A percentile compares a stretch with the other conserved stretches of the same genome.
phyloP scores from a whole-genome alignment of 2,113 vertebrate species.

The Orthochromis malagaraziensis region DNA sequence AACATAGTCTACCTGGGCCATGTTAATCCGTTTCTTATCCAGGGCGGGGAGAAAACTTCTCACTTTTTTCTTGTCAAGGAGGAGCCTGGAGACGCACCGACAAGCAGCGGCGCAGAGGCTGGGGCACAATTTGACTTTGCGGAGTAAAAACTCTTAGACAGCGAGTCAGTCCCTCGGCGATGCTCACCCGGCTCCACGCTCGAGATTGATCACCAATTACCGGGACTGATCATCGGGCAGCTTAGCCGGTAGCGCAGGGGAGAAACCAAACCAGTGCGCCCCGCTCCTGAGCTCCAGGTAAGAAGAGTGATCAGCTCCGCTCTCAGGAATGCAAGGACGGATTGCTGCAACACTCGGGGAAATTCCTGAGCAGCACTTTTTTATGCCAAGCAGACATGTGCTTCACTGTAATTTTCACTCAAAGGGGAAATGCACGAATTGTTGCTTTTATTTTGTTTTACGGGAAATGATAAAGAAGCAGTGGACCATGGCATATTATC shows the following conservation, averaged over 20 bases:
- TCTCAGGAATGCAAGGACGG: constrained; percentile 64
- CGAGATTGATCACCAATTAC: constrained; percentile 31
- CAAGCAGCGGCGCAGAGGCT: constrained; percentile 38
- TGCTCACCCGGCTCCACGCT: constrained; percentile 17
- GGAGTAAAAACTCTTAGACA: not conserved
- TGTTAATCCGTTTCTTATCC: constrained; percentile 24
- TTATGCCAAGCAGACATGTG: constrained; percentile 38
- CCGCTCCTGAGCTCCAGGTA: constrained; percentile 57
- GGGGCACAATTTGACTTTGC: not conserved
- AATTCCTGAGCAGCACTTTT: constrained; percentile 60
- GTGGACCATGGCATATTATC: not conserved
- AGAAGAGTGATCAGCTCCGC: constrained; percentile 20
- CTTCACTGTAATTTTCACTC: constrained; percentile 7
- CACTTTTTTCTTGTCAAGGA: constrained; percentile 46
- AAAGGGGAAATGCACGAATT: not conserved
- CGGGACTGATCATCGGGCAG: constrained; percentile 2
- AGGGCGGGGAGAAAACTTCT: constrained; percentile 58
- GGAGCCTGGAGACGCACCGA: constrained; percentile 56
- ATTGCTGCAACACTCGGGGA: constrained; percentile 64
- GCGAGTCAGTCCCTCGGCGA: constrained; percentile 18
- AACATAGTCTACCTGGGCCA: constrained; percentile 55
- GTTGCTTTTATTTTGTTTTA: not conserved
- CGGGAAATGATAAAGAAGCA: not conserved
- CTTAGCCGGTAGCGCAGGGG: not conserved
- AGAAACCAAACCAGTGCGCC: not conserved